Percentiles rank a stretch among this genome's conserved stretches.
Conservation (phyloP, 2,113 vertebrate genomes). For the Gymnarchus niloticus region DNA sequence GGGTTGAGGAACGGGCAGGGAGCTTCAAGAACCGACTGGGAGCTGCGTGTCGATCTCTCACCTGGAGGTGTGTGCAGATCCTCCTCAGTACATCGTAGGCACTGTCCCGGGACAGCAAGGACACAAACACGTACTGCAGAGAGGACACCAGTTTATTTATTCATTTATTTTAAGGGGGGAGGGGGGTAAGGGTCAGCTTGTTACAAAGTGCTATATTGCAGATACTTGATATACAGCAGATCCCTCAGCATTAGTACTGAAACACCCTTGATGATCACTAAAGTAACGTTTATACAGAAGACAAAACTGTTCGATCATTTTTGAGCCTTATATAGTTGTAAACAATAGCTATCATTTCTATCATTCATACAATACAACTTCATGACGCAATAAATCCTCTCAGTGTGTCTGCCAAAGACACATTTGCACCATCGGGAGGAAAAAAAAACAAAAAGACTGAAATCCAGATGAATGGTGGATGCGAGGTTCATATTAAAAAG, state of each 20-base stretch:
- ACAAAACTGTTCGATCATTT: not conserved
- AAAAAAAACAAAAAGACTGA: no score
- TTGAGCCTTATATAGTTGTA: no score
- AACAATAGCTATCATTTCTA: no score
- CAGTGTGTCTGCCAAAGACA: not conserved
- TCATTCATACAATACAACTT: not conserved
- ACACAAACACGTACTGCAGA: slow-evolving; percentile 85
- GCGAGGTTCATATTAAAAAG: no score
- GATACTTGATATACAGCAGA: not conserved
- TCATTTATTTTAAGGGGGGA: no score
- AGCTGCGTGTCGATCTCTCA: slow-evolving; percentile 40
- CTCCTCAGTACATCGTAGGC: slow-evolving; percentile 82
- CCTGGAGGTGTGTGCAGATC: slow-evolving; percentile 92
- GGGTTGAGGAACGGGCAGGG: not conserved
- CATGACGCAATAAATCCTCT: not conserved
- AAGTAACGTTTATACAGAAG: not conserved
- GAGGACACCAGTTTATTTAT: not conserved
- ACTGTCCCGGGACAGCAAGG: slow-evolving; percentile 86
- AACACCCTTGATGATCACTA: not conserved
- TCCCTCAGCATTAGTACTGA: not conserved
- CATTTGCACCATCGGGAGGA: not conserved
- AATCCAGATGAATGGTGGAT: no score
- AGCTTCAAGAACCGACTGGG: not conserved
- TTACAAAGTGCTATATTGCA: not conserved
- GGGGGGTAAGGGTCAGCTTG: not conserved